Percentiles rank a stretch among this genome's conserved stretches.
Evolutionary conservation across 2,113 vertebrate genomes (phyloP).

Genomic region (Dipodomys spectabilis): DNA sequence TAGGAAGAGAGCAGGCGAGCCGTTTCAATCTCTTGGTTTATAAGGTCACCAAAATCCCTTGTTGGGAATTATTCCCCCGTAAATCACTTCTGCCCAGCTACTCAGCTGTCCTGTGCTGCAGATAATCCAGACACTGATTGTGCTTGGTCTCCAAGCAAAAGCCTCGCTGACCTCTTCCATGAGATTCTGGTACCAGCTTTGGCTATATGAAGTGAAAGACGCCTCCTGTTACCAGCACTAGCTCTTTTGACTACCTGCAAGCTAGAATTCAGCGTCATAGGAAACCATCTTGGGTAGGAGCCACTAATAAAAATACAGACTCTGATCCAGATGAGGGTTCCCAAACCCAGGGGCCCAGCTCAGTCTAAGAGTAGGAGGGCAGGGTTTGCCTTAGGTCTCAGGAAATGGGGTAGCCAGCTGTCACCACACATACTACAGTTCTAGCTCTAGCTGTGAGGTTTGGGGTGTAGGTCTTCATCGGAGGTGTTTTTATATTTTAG

Average conservation of each 20-base stretch:
- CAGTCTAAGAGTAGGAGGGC: not conserved
- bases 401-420: not conserved
- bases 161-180: slow-evolving; percentile 33
- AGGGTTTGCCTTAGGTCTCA: not conserved
- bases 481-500: not conserved
- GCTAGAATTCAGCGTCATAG: not conserved
- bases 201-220: not conserved
- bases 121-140: slow-evolving; percentile 60
- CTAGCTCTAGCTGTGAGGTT: not conserved
- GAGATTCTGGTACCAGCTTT: not conserved
- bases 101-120: slow-evolving; percentile 18
- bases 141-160: slow-evolving; percentile 35
- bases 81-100: slow-evolving; percentile 62
- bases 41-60: slow-evolving; percentile 77
- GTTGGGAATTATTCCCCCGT: slow-evolving; percentile 65
- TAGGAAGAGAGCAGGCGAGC: slow-evolving; percentile 58
- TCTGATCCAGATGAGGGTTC: not conserved
- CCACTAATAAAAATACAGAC: not conserved
- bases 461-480: not conserved
- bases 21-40: slow-evolving; percentile 66
- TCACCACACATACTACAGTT: not conserved
- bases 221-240: not conserved
- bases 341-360: fast-evolving
- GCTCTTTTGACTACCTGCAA: not conserved
- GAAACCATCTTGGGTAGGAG: not conserved